A percentile compares a stretch with the other conserved stretches of the same genome.
These are phyloP conservation scores for Leptopilina clavipes DNA, from an alignment of 1,140 invertebrate genomes.

Conservation along the genomic window DNA sequence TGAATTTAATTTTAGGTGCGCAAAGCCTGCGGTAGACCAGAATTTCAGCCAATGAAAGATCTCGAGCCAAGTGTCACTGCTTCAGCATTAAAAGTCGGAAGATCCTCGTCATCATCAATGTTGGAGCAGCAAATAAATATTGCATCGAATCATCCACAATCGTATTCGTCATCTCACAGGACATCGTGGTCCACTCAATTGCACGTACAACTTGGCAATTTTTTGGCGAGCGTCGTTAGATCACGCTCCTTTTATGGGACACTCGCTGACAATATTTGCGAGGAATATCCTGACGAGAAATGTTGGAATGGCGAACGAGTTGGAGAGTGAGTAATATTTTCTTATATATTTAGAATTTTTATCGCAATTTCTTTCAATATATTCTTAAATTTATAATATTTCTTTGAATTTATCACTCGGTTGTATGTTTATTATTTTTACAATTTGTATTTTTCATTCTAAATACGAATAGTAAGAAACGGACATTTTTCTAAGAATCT, in stretches of 20 bases:
- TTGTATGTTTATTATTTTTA: too few species aligned
- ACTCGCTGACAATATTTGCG: slow-evolving; percentile 82
- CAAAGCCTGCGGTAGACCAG: slow-evolving; percentile 65
- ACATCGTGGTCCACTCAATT: slow-evolving; percentile 52
- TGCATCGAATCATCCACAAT: slow-evolving; percentile 19
- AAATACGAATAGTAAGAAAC: too few species aligned
- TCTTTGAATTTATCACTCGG: too few species aligned
- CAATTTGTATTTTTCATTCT: too few species aligned
- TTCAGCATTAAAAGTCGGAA: slow-evolving; percentile 43
- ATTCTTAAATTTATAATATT: too few species aligned
- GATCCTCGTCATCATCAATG: slow-evolving; percentile 33
- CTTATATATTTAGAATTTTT: too few species aligned
- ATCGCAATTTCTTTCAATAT: too few species aligned
- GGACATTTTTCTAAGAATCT: too few species aligned
- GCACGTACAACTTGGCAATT: slow-evolving; percentile 77
- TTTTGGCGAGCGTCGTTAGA: slow-evolving; percentile 79
- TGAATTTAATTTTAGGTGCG: slow-evolving; percentile 59
- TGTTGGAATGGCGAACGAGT: slow-evolving; percentile 87
- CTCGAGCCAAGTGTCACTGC: slow-evolving; percentile 32
- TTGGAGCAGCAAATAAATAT: slow-evolving; percentile 49
- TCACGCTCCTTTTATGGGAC: slow-evolving; percentile 83
- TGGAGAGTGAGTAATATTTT: slow-evolving; percentile 81
- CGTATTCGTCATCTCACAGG: slow-evolving; percentile 45
- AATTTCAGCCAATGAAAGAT: slow-evolving; percentile 54
- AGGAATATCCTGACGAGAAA: slow-evolving; percentile 71